Percentiles rank a stretch among this genome's conserved stretches.
These are phyloP conservation scores for Tichodroma muraria DNA, from an alignment of 2,113 vertebrate genomes.

Conservation along the genomic window DNA sequence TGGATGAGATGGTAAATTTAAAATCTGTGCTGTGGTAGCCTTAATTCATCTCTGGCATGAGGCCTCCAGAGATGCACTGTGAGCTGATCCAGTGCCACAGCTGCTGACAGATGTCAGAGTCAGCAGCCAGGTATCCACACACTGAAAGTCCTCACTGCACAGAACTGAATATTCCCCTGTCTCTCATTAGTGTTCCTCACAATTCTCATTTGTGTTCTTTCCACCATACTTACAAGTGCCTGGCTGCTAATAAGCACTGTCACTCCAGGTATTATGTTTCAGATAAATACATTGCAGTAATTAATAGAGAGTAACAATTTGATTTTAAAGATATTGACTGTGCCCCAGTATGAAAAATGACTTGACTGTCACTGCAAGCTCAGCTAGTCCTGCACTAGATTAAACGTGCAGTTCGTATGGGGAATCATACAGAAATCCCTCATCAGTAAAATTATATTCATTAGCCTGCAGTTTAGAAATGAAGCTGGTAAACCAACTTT, in stretches of 20 bases:
- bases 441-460: slow-evolving; percentile 40
- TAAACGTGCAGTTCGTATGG: neutral
- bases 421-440: slow-evolving; percentile 23
- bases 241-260: slow-evolving; percentile 10
- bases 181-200: neutral
- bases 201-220: neutral
- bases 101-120: neutral
- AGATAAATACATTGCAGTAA: neutral
- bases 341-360: neutral
- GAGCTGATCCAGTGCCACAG: neutral
- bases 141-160: neutral
- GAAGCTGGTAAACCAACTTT: slow-evolving; percentile 31
- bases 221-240: neutral
- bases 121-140: neutral
- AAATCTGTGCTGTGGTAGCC: neutral
- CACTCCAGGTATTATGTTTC: neutral
- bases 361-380: neutral
- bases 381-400: neutral
- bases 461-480: slow-evolving; percentile 9
- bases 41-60: rapidly evolving
- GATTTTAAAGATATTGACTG: neutral
- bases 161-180: neutral
- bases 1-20: neutral
- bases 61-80: neutral
- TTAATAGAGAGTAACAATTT: slow-evolving; percentile 21